These are phyloP conservation scores for Menidia menidia DNA, from an alignment of 2,797 vertebrate species.

Conservation along the genomic window DNA sequence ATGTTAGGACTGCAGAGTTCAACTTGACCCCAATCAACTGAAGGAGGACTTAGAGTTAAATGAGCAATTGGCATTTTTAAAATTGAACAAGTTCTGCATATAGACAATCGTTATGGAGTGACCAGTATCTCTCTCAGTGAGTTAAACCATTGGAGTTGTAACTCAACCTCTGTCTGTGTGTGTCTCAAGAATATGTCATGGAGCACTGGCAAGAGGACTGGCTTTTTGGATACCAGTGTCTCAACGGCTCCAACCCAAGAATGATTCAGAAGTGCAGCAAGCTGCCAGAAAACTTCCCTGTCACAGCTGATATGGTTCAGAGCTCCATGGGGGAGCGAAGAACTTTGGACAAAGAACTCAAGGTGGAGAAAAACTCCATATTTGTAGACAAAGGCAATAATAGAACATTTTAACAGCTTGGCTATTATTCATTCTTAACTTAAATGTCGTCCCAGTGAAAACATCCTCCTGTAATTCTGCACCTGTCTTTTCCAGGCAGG, in stretches of 20 bases:
- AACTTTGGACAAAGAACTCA: slow-evolving; percentile 73
- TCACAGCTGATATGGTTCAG: slow-evolving; percentile 76
- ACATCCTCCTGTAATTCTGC: background rate
- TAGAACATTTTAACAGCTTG: background rate
- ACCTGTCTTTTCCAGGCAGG: slow-evolving; percentile 78
- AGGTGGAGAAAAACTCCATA: slow-evolving; percentile 51
- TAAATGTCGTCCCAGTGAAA: background rate
- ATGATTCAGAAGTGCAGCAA: slow-evolving; percentile 72
- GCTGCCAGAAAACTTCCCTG: slow-evolving; percentile 72
- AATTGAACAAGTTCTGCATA: too few species aligned
- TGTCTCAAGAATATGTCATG: slow-evolving; percentile 83
- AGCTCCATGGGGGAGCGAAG: slow-evolving; percentile 68
- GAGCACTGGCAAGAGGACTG: slow-evolving; percentile 86
- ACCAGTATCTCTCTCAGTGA: background rate
- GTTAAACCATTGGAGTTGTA: background rate
- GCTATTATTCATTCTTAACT: background rate
- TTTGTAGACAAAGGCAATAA: background rate
- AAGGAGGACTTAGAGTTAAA: too few species aligned
- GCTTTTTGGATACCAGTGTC: slow-evolving; percentile 88
- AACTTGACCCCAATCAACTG: too few species aligned
- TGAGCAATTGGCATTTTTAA: too few species aligned
- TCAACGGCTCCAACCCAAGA: slow-evolving; percentile 88
- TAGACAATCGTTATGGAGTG: too few species aligned
- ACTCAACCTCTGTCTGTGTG: slow-evolving; percentile 1
- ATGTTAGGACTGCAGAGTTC: too few species aligned